Percentiles rank a stretch among this genome's conserved stretches.
Evolutionary conservation across 2,888 invertebrate genomes (phyloP).

Genomic region (Pollenia griseotomentosa): DNA sequence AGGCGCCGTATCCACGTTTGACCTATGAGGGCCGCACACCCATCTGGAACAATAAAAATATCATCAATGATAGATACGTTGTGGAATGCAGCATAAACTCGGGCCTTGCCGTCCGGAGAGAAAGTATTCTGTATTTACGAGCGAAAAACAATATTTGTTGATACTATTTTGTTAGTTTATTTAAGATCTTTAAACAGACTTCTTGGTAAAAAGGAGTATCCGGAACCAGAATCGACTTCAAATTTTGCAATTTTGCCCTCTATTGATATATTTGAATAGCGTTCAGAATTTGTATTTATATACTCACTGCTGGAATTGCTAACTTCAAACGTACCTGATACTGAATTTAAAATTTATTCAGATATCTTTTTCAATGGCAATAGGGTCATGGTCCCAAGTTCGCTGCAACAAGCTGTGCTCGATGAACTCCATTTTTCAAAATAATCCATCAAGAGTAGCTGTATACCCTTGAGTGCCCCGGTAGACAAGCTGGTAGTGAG

Average conservation of each 20-base stretch:
- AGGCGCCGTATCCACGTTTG: conserved; percentile 26
- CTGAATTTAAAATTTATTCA: conserved; percentile 57
- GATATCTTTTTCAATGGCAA: conserved; percentile 73
- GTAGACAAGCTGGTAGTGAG: no score
- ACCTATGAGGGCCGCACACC: neutral
- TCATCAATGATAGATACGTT: neutral
- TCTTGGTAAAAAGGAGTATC: conserved; percentile 5
- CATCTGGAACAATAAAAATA: neutral
- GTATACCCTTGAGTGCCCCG: no score
- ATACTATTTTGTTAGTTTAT: neutral
- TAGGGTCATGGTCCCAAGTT: no score
- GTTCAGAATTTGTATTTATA: neutral
- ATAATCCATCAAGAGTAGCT: no score
- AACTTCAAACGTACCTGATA: conserved; percentile 23
- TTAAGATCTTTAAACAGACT: neutral
- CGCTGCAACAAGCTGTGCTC: no score
- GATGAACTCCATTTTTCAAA: no score
- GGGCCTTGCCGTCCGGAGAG: conserved; percentile 44
- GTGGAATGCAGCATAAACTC: conserved; percentile 18
- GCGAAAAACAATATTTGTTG: conserved; percentile 15
- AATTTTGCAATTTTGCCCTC: conserved; percentile 8
- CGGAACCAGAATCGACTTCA: no score
- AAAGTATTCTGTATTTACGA: conserved; percentile 20
- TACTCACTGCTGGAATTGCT: conserved; percentile 16
- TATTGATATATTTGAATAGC: conserved; percentile 1